Evolutionary conservation across 2,888 invertebrate genomes (phyloP), one percentile per base, ranked within the genome.

Genomic region (Polyommatus iphigenia): DNA sequence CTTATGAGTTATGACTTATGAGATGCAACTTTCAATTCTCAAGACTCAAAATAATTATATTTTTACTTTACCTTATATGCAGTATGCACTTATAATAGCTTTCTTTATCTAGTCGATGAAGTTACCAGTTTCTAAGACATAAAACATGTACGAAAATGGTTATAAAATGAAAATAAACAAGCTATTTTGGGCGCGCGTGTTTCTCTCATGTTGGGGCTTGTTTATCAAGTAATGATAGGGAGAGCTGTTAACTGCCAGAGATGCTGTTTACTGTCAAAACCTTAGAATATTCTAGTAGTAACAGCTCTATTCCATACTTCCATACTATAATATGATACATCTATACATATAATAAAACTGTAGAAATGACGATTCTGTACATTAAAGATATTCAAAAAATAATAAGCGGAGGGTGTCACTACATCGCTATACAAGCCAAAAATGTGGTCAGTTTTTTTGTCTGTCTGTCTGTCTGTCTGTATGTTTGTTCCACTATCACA

Each of bases 191-290:
- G 87, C 86, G 79, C 83, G 84, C 85, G 83, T 88, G 88, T 86
- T 89, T 87, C 87, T 87, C 87, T 85, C 85, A 84, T 84, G 83
- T 79, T 83, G 85, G 83, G 88, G 87, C 86, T 86, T 91, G 91
- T 91, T 91, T 91, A 91, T 91, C 87, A 89, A 87, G 87, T 87
- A 87, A 87, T 85, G 83, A 87, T 87, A 82, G 80, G 86, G 85
- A 84, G 84, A 82, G 81, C 81, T 85, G 90, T 91, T 89, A 92
- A 92, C 85, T 82, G 84, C 88, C 87, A 88, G 87, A 83, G 85
- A 85, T 83, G 85, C 82, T 84, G 84, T 84, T 83, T 88, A 86
- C 88, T 88, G 87, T 88, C 83, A 79, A 75, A 20, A 78, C 57
- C 46, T 78, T 72, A 15, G 32, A 29, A 67, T 67, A 67, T 67